A percentile compares a stretch with the other conserved stretches of the same genome.
phyloP scores from a whole-genome alignment of 1,140 invertebrate genomes.

The Drosophila leontia region DNA sequence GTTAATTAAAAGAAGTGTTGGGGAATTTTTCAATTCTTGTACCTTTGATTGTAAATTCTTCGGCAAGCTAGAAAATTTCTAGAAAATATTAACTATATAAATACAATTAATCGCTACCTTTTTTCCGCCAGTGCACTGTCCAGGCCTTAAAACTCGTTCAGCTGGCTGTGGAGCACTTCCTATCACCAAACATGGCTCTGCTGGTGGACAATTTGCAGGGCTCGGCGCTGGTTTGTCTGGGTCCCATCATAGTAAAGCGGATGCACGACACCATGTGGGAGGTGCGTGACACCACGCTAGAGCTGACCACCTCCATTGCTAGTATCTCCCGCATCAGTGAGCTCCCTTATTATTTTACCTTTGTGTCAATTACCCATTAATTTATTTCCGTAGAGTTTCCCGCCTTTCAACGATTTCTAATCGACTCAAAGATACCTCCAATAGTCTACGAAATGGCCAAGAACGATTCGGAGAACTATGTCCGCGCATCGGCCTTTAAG shows the following conservation, averaged over 20 bases:
- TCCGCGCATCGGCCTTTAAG: constrained; percentile 89
- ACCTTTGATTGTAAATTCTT: neutral
- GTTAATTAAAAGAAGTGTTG: neutral
- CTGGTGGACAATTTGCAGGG: constrained; percentile 88
- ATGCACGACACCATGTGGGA: constrained; percentile 91
- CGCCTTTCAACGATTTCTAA: constrained; percentile 90
- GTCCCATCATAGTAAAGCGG: constrained; percentile 88
- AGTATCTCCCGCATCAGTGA: constrained; percentile 89
- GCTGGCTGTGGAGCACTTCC: constrained; percentile 89
- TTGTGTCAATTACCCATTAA: neutral
- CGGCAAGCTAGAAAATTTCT: neutral
- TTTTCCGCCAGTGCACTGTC: constrained; percentile 87
- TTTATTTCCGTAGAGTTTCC: constrained; percentile 88
- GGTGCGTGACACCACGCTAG: constrained; percentile 90
- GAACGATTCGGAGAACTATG: constrained; percentile 90
- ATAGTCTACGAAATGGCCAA: constrained; percentile 88
- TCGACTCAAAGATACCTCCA: constrained; percentile 88
- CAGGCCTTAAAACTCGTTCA: constrained; percentile 89
- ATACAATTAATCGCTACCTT: neutral
- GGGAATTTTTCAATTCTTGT: neutral
- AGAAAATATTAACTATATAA: neutral
- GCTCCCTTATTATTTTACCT: constrained; percentile 64
- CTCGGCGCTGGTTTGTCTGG: constrained; percentile 88
- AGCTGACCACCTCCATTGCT: constrained; percentile 89
- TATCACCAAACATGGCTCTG: constrained; percentile 90